Conservation (phyloP, 2,888 invertebrate species). For the Mycalesis mineus region DNA sequence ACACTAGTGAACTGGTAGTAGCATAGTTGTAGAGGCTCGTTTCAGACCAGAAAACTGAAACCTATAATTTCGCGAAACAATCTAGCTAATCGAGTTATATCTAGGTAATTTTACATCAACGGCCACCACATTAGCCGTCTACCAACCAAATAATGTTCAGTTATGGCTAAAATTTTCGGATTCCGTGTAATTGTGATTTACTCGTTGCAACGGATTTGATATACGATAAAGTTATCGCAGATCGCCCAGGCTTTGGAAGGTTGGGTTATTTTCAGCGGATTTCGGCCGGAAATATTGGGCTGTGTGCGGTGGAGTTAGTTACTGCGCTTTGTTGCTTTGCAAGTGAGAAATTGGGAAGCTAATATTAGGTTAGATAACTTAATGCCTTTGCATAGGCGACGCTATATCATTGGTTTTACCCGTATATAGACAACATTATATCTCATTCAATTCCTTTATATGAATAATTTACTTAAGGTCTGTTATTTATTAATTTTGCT, state of each 20-base stretch:
- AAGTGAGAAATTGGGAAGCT: constrained; percentile 1
- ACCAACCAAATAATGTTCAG: constrained; percentile 60
- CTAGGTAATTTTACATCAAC: constrained; percentile 29
- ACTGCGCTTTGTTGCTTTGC: constrained; percentile 7
- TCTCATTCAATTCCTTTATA: not conserved
- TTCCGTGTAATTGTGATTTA: constrained; percentile 72
- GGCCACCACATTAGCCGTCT: constrained; percentile 48
- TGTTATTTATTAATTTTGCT: too few relatives aligned
- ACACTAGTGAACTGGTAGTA: not conserved
- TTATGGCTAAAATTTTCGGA: constrained; percentile 62
- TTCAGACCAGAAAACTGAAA: not conserved
- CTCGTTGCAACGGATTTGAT: constrained; percentile 55
- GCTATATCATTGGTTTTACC: not conserved
- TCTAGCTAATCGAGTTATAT: constrained; percentile 21
- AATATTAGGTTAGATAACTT: not conserved
- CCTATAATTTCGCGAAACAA: not conserved
- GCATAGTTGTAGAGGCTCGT: not conserved
- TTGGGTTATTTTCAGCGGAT: constrained; percentile 18
- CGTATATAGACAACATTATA: not conserved
- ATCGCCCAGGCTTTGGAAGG: constrained; percentile 35
- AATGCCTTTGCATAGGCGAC: not conserved
- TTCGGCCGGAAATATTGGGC: constrained; percentile 16
- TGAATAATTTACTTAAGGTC: too few relatives aligned
- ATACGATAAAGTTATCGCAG: constrained; percentile 64
- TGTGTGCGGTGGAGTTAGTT: constrained; percentile 5